Evolutionary conservation across 1,140 invertebrate genomes (phyloP).

Genomic region (Pachyrhynchus sulphureomaculatus): DNA sequence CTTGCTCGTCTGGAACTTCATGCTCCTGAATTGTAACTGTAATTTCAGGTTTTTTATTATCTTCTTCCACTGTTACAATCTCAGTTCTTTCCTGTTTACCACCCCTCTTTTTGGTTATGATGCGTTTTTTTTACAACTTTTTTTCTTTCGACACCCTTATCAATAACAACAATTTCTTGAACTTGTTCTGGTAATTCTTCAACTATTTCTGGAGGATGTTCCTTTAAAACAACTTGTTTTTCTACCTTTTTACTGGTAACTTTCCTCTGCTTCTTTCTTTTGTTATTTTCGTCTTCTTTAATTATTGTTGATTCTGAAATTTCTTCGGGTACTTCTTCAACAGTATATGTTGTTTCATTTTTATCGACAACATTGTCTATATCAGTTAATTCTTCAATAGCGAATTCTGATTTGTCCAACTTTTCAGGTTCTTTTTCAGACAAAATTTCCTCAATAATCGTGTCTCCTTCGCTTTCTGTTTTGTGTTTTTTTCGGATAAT

Average conservation of each 20-base stretch:
- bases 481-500: conserved; percentile 52
- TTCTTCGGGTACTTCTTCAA: conserved; percentile 44
- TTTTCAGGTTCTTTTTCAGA: conserved; percentile 46
- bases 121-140: conserved; percentile 50
- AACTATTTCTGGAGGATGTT: conserved; percentile 28
- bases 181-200: conserved; percentile 41
- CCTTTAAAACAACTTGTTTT: conserved; percentile 18
- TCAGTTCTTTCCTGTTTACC: conserved; percentile 43
- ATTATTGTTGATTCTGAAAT: conserved; percentile 30
- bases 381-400: conserved; percentile 38
- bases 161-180: conserved; percentile 39
- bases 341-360: conserved; percentile 2
- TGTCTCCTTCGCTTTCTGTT: conserved; percentile 46
- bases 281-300: conserved; percentile 30
- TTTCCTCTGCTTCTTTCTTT: conserved; percentile 28
- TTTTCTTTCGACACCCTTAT: conserved; percentile 44
- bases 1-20: conserved; percentile 39
- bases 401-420: conserved; percentile 35
- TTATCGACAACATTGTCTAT: background rate
- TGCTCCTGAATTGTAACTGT: conserved; percentile 51
- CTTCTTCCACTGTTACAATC: conserved; percentile 47
- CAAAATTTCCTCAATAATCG: conserved; percentile 51
- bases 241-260: conserved; percentile 44
- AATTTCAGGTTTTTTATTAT: conserved; percentile 48
- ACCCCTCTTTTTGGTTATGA: conserved; percentile 48